Percentiles rank a stretch among this genome's conserved stretches.
Evolutionary conservation across 2,113 vertebrate species (phyloP).

Genomic region (Syngnathus typhle): DNA sequence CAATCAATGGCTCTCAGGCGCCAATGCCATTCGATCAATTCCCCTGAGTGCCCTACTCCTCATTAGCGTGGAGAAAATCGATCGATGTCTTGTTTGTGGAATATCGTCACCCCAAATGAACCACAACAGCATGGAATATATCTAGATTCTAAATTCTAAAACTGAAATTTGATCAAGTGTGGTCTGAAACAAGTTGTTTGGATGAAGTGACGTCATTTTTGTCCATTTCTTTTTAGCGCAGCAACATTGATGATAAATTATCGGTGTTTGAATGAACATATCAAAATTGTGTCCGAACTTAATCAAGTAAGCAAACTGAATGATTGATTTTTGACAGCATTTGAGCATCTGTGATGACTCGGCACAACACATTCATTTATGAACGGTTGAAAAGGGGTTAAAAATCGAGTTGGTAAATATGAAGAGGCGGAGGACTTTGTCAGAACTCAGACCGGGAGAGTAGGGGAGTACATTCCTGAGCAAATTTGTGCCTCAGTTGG

Average conservation of each 20-base stretch:
- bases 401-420: neutral
- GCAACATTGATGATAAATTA: neutral
- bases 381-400: neutral
- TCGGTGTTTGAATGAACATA: neutral
- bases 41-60: constrained; percentile 36
- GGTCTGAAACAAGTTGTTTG: neutral
- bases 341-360: constrained; percentile 9
- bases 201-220: neutral
- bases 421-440: constrained; percentile 2
- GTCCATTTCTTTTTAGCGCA: neutral
- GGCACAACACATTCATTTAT: neutral
- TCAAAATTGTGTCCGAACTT: neutral
- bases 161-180: neutral
- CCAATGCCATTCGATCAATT: constrained; percentile 47
- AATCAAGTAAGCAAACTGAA: neutral
- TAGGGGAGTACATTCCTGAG: constrained; percentile 50
- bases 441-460: constrained; percentile 5
- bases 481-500: constrained; percentile 45
- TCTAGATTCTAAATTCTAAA: neutral
- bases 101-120: neutral
- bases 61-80: constrained; percentile 52
- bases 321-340: neutral
- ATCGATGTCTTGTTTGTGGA: constrained; percentile 17
- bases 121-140: neutral
- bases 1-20: constrained; percentile 44